Conservation (phyloP, 2,797 vertebrate genomes). For the Margarornis squamiger region DNA sequence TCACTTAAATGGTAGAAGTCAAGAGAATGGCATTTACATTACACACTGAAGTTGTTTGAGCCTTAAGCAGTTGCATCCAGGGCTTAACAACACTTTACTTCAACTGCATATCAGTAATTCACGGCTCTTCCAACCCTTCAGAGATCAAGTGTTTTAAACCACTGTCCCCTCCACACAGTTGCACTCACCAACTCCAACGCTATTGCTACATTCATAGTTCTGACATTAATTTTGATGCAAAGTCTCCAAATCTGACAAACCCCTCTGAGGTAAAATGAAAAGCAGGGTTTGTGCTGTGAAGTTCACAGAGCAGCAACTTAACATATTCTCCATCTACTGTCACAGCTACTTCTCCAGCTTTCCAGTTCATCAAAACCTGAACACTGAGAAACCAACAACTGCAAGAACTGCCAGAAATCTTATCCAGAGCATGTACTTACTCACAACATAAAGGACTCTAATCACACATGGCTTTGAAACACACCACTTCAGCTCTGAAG, state of each 20-base stretch:
- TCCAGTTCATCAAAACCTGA: not conserved
- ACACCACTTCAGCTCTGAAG: not conserved
- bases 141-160: not conserved
- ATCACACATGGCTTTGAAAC: not conserved
- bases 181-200: not conserved
- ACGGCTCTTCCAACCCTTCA: accelerated
- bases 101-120: not conserved
- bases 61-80: not conserved
- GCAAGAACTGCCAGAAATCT: not conserved
- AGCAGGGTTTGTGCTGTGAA: not conserved
- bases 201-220: not conserved
- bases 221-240: not conserved
- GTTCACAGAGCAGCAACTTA: not conserved
- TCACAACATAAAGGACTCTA: not conserved
- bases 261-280: not conserved
- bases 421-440: not conserved
- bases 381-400: not conserved
- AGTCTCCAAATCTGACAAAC: not conserved
- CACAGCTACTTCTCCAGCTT: not conserved
- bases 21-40: not conserved
- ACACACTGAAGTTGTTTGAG: not conserved
- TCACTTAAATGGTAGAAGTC: not conserved
- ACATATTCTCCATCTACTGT: not conserved
- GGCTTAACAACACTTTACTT: not conserved
- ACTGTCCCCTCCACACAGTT: accelerated